These are phyloP conservation scores for Azemiops feae DNA, from an alignment of 2,113 vertebrate species.

Conservation along the genomic window DNA sequence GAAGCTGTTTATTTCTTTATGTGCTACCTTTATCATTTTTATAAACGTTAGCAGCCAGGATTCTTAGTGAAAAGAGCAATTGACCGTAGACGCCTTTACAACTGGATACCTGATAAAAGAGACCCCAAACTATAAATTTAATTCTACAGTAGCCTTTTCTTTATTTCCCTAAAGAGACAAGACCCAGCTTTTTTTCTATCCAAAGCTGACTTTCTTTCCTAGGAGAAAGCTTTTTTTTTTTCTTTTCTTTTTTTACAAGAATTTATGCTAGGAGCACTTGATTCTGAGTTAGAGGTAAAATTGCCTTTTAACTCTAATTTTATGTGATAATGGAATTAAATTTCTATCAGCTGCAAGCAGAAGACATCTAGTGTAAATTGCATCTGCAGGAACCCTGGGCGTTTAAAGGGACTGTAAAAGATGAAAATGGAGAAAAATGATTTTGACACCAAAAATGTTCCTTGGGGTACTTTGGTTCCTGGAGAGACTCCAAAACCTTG, in stretches of 20 bases:
- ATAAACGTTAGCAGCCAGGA: neutral
- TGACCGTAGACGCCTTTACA: neutral
- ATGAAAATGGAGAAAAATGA: constrained; percentile 2
- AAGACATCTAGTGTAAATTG: constrained; percentile 34
- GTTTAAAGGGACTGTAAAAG: constrained; percentile 8
- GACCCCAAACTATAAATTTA: too few species aligned
- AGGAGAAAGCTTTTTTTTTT: constrained; percentile 8
- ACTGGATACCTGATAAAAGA: neutral
- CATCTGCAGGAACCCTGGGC: constrained; percentile 17
- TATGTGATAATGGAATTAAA: constrained; percentile 46
- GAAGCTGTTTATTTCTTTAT: neutral
- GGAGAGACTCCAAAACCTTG: neutral
- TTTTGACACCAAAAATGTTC: neutral
- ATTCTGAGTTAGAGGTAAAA: constrained; percentile 51
- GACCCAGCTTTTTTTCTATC: constrained; percentile 26
- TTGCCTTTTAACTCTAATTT: constrained; percentile 43
- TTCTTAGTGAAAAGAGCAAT: neutral
- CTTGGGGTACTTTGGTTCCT: constrained; percentile 10
- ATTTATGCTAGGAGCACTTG: constrained; percentile 41
- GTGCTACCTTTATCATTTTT: neutral
- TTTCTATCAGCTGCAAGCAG: constrained; percentile 23
- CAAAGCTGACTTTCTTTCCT: constrained; percentile 41
- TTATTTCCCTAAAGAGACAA: constrained; percentile 26
- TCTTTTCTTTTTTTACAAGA: constrained; percentile 3
- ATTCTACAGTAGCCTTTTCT: neutral